A percentile compares a stretch with the other conserved stretches of the same genome.
phyloP scores from a whole-genome alignment of 2,888 invertebrate genomes.

The Ceraclea dissimilis region DNA sequence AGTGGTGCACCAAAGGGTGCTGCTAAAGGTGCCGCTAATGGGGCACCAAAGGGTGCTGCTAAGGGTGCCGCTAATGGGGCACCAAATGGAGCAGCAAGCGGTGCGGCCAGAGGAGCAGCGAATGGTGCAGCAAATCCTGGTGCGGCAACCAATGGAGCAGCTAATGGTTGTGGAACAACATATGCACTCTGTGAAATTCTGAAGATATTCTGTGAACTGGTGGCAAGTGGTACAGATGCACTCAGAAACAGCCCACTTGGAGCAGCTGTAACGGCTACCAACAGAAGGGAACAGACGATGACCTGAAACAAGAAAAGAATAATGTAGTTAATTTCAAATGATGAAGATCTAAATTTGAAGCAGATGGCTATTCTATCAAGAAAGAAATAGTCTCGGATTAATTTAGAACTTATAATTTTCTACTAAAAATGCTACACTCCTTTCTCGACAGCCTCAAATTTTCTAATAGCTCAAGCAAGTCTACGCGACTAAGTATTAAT shows the following conservation, averaged over 20 bases:
- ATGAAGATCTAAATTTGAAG: too few relatives aligned
- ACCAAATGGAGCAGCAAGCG: constrained; percentile 24
- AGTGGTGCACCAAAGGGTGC: constrained; percentile 29
- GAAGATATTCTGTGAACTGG: constrained; percentile 1
- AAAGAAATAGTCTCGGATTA: too few relatives aligned
- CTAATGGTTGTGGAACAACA: constrained; percentile 23
- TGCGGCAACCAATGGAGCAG: constrained; percentile 17
- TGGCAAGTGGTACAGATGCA: constrained; percentile 5
- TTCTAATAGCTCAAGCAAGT: too few relatives aligned
- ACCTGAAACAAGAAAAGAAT: constrained; percentile 11
- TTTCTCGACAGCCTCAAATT: too few relatives aligned
- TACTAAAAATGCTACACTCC: too few relatives aligned
- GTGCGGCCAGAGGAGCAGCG: constrained; percentile 27
- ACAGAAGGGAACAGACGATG: neutral
- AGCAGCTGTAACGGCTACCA: constrained; percentile 4
- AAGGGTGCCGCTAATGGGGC: constrained; percentile 20
- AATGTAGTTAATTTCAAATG: too few relatives aligned
- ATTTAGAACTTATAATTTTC: too few relatives aligned
- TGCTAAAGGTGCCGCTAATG: constrained; percentile 31
- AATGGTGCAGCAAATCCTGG: constrained; percentile 19
- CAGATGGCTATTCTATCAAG: too few relatives aligned
- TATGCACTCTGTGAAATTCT: constrained; percentile 2
- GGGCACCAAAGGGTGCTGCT: constrained; percentile 17
- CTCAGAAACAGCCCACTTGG: constrained; percentile 10
- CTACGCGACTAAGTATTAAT: too few relatives aligned